phyloP scores from a whole-genome alignment of 1,140 invertebrate species.

The Drosophila teissieri region DNA sequence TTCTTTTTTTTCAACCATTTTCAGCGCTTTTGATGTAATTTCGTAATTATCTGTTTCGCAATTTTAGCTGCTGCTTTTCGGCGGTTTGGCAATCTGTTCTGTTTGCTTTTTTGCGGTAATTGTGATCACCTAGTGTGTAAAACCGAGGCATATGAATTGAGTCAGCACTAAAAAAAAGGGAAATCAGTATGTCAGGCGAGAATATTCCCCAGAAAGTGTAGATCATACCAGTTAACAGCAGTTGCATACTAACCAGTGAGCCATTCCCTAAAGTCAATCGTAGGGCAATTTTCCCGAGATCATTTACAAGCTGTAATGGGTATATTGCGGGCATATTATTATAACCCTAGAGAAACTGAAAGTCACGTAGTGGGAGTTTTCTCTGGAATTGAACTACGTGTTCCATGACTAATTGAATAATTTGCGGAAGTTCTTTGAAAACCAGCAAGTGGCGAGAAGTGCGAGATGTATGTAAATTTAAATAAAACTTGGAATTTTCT shows the following conservation, averaged over 20 bases:
- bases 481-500: background rate
- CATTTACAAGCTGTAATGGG: constrained; percentile 10
- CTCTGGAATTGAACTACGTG: constrained; percentile 23
- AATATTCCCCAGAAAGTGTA: background rate
- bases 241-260: constrained; percentile 24
- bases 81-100: constrained; percentile 30
- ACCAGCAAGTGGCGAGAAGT: constrained; percentile 5
- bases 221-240: background rate
- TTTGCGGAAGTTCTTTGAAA: constrained; percentile 39
- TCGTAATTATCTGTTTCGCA: constrained; percentile 16
- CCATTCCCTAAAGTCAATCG: constrained; percentile 12
- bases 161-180: constrained; percentile 1
- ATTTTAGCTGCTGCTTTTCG: constrained; percentile 11
- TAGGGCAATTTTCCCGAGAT: constrained; percentile 9
- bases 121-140: constrained; percentile 5
- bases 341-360: background rate
- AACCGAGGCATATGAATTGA: background rate
- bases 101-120: constrained; percentile 21
- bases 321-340: background rate
- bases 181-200: background rate
- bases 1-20: constrained; percentile 33
- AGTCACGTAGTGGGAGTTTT: constrained; percentile 34
- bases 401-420: constrained; percentile 39
- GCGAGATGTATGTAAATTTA: constrained; percentile 3
- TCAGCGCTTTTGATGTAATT: constrained; percentile 19